Percentiles rank a stretch among this genome's conserved stretches.
These are phyloP conservation scores for Entelurus aequoreus DNA, from an alignment of 2,113 vertebrate genomes.

Conservation along the genomic window DNA sequence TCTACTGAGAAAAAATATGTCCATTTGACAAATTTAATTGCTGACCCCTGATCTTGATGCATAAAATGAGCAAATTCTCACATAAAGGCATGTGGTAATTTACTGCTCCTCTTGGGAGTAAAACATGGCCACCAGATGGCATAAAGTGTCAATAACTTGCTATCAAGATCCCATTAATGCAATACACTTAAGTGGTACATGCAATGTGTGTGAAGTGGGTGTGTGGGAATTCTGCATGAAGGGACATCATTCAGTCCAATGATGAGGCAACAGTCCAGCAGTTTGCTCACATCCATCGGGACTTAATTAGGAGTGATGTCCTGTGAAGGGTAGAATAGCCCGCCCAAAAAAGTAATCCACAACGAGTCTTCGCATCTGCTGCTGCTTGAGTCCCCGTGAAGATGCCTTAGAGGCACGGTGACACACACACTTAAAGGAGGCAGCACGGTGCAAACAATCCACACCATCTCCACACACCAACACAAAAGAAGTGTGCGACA, in stretches of 20 bases:
- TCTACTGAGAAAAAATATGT: too few relatives aligned
- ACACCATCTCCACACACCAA: background rate
- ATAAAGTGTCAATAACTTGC: conserved; percentile 38
- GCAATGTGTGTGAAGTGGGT: background rate
- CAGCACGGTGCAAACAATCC: background rate
- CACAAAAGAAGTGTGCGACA: too few relatives aligned
- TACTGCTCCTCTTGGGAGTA: background rate
- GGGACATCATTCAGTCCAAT: conserved; percentile 37
- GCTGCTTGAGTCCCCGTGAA: conserved; percentile 2
- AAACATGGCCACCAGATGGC: conserved; percentile 55
- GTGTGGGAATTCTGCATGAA: conserved; percentile 7
- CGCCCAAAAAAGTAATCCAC: conserved; percentile 44
- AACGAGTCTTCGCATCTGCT: conserved; percentile 37
- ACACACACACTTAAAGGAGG: background rate
- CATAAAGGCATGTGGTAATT: too few relatives aligned
- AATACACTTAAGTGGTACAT: conserved; percentile 12
- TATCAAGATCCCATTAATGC: conserved; percentile 4
- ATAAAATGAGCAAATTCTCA: too few relatives aligned
- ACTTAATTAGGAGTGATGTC: conserved; percentile 61
- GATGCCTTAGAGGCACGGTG: background rate
- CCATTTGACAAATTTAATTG: too few relatives aligned
- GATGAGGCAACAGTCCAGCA: conserved; percentile 53
- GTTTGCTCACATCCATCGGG: conserved; percentile 45
- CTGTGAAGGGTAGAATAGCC: conserved; percentile 51
- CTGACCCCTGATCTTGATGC: too few relatives aligned